These are phyloP conservation scores for Lutjanus erythropterus DNA, from an alignment of 2,113 vertebrate species.

Conservation along the genomic window DNA sequence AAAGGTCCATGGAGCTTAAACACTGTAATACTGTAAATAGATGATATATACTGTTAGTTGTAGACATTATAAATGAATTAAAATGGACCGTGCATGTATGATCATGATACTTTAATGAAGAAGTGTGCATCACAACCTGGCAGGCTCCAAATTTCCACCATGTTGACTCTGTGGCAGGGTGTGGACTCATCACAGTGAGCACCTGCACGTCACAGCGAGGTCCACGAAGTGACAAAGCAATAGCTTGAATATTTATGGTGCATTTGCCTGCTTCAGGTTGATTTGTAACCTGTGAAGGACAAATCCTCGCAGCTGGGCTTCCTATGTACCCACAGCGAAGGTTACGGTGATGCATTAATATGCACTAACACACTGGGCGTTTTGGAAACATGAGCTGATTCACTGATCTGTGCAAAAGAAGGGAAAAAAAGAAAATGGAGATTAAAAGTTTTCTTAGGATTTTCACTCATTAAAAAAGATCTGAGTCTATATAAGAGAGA, in stretches of 20 bases:
- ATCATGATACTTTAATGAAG: neutral
- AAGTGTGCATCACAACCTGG: neutral
- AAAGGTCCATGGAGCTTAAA: neutral
- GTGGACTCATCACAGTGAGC: neutral
- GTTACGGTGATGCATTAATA: conserved; percentile 28
- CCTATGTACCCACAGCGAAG: conserved; percentile 1
- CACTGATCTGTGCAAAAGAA: conserved; percentile 17
- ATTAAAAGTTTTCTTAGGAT: too few relatives aligned
- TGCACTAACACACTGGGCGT: neutral
- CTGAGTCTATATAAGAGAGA: too few relatives aligned
- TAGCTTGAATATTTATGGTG: conserved; percentile 8
- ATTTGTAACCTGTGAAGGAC: conserved; percentile 31
- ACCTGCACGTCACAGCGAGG: neutral
- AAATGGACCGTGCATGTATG: too few relatives aligned
- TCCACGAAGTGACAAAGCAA: conserved; percentile 17
- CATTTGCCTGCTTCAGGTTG: conserved; percentile 17
- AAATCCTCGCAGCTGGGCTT: conserved; percentile 23
- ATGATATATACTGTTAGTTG: neutral
- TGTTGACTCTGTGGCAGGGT: neutral
- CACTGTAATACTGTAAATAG: neutral
- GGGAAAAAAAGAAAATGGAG: too few relatives aligned
- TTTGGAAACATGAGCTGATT: conserved; percentile 9
- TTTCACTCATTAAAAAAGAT: too few relatives aligned
- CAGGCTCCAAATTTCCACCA: neutral
- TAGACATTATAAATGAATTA: neutral